A percentile compares a stretch with the other conserved stretches of the same genome.
Evolutionary conservation across 2,888 invertebrate species (phyloP).

Genomic region (Drosophila multiciliata): DNA sequence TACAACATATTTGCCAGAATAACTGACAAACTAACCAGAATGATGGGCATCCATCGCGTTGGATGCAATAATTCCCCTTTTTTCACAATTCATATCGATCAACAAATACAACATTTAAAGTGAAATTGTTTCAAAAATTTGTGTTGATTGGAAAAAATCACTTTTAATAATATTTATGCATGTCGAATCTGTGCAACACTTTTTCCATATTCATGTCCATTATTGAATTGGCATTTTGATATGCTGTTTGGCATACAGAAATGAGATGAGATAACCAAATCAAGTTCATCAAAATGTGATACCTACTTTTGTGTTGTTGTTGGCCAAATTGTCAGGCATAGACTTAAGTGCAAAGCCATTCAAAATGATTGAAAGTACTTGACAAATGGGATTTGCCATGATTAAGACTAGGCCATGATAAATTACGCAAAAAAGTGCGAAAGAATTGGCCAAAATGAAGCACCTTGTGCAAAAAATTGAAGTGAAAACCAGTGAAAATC

Average conservation of each 20-base stretch:
- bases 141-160: background rate
- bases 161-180: background rate
- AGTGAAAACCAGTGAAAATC: conserved; percentile 38
- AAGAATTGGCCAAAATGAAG: background rate
- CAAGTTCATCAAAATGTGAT: background rate
- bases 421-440: conserved; percentile 1
- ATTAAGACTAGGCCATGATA: background rate
- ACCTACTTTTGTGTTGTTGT: background rate
- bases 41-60: conserved; percentile 24
- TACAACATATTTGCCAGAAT: conserved; percentile 42
- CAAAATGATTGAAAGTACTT: conserved; percentile 9
- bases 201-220: background rate
- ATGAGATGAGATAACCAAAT: background rate
- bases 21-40: conserved; percentile 20
- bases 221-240: background rate
- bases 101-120: background rate
- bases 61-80: background rate
- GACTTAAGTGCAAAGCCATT: conserved; percentile 13
- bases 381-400: background rate
- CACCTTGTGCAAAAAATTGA: conserved; percentile 16
- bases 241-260: background rate
- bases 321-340: background rate
- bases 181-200: background rate
- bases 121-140: background rate
- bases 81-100: background rate